Evolutionary conservation across 2,113 vertebrate genomes (phyloP), one percentile per base, ranked within the genome.

Genomic region (Rhombomys opimus): DNA sequence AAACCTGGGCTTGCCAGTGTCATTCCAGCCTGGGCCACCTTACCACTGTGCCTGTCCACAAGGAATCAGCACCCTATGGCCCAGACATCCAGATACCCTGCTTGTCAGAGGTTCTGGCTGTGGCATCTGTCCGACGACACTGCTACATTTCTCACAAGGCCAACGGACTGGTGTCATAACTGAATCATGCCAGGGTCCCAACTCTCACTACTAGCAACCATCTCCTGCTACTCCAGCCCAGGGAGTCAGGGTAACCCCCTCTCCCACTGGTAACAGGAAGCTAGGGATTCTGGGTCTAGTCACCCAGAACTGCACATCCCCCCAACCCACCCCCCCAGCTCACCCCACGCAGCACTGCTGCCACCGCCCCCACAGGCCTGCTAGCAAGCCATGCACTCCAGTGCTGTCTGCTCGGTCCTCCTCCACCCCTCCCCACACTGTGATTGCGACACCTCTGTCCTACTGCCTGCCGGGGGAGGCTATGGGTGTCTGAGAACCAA

Each of bases 311-410:
- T 18, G 72, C 3, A 54, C 89, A 5, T 35, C n/a, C 77, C 68
- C 41, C 77, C 63, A 7, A 1, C 70, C 93, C 76, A 3, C 70
- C 50, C 82, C 57, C 78, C 38, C 88, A 7, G 91, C 88, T 27
- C 12, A 1, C 72, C 91, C 97, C 57, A 93, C 20, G 4, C 52
- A 2, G 86, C 59, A 57, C 94, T 87, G 95, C 94, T 95, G 97
- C 80, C 59, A 17, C 94, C 75, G 1, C 95, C 93, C 95, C 96
- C 95, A 61, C 89, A 94, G 91, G 91, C 68, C 93, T 70, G 92
- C 93, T 68, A 30, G 14, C 77, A 63, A 95, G 95, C 95, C 82
- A 1, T 7, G 32, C 72, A 68, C 93, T 81, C 63, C 90, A 9
- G 18, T 52, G 63, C 89, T 77, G 90, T 72, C 95, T 94, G 96